phyloP scores from a whole-genome alignment of 1,140 invertebrate species.

The Lucilia cuprina region DNA sequence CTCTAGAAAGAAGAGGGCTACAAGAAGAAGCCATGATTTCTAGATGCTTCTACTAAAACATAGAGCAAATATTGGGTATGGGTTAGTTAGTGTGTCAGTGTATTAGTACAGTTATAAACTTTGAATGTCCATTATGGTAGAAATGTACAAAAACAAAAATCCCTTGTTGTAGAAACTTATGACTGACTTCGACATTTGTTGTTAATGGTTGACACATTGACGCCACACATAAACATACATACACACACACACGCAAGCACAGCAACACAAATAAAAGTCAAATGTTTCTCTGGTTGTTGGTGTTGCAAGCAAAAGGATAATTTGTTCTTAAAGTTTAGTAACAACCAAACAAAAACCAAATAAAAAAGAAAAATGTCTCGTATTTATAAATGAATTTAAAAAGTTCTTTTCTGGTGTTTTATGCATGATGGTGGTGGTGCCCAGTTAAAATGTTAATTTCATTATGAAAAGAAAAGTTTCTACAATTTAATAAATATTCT shows the following conservation, averaged over 20 bases:
- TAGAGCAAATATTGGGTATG: no score
- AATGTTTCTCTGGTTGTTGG: constrained; percentile 20
- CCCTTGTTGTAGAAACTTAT: constrained; percentile 9
- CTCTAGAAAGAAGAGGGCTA: no score
- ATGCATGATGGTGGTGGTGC: neutral
- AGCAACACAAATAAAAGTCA: neutral
- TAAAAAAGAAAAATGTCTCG: neutral
- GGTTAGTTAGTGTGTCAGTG: no score
- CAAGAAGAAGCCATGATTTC: no score
- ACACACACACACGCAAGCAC: neutral
- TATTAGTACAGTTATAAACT: neutral
- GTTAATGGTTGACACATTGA: constrained; percentile 32
- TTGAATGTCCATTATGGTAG: neutral
- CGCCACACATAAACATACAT: neutral
- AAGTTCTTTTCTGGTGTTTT: neutral
- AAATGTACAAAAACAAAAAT: neutral
- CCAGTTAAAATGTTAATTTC: constrained; percentile 11
- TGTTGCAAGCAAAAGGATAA: neutral
- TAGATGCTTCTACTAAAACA: no score
- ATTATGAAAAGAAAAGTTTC: neutral
- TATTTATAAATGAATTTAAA: neutral
- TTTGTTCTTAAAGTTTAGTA: neutral
- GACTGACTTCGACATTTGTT: constrained; percentile 26
- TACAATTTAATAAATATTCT: neutral
- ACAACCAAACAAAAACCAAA: neutral